Percentiles rank a stretch among this genome's conserved stretches.
Conservation (phyloP, 2,888 invertebrate species). For the Petrophora chlorosata region DNA sequence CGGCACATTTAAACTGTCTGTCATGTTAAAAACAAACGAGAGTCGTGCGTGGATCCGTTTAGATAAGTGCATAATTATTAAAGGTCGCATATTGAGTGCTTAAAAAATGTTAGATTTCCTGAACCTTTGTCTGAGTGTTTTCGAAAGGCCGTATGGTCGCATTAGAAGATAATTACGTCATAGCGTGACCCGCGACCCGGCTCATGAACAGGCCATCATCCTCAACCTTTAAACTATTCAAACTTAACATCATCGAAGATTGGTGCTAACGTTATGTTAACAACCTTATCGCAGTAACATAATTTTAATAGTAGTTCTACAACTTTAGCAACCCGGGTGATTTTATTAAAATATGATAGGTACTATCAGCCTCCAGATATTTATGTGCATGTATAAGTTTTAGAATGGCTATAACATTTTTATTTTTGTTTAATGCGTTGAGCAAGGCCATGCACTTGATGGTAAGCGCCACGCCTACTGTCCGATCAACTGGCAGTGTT, state of each 20-base stretch:
- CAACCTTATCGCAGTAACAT: slow-evolving; percentile 12
- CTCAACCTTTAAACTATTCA: slow-evolving; percentile 75
- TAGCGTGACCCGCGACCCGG: slow-evolving; percentile 45
- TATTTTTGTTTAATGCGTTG: slow-evolving; percentile 35
- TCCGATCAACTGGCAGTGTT: too few relatives aligned
- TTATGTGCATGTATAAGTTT: neutral
- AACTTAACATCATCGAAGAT: slow-evolving; percentile 48
- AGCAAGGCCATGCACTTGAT: too few relatives aligned
- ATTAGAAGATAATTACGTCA: slow-evolving; percentile 61
- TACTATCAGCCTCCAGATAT: too few relatives aligned
- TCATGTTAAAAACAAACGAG: neutral
- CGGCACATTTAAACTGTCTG: slow-evolving; percentile 7
- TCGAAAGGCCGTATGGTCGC: slow-evolving; percentile 51
- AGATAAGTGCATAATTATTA: neutral
- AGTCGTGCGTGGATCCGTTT: neutral
- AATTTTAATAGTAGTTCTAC: slow-evolving; percentile 2
- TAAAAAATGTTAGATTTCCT: slow-evolving; percentile 30
- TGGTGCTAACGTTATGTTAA: slow-evolving; percentile 23
- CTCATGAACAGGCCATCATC: slow-evolving; percentile 56
- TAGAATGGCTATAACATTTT: slow-evolving; percentile 14
- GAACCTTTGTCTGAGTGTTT: slow-evolving; percentile 45
- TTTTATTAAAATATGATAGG: too few relatives aligned
- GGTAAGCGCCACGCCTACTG: too few relatives aligned
- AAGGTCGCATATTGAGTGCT: slow-evolving; percentile 5
- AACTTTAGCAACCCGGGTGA: too few relatives aligned